Conservation (phyloP, 2,113 vertebrate species). For the Xenus cinereus region DNA sequence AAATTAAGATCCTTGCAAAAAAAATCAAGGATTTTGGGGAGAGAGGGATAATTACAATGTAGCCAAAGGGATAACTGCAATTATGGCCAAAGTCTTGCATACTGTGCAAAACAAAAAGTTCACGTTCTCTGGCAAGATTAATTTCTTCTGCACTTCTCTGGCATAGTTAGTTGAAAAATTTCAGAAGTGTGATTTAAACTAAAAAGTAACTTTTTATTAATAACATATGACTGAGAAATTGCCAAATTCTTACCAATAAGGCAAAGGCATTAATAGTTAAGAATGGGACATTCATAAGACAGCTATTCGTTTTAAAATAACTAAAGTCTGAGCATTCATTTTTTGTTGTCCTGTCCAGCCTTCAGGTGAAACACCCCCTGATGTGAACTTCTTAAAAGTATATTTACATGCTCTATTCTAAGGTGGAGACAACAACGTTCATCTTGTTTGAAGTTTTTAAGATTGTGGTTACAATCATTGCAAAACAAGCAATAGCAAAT, state of each 20-base stretch:
- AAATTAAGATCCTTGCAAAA: background rate
- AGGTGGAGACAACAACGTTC: background rate
- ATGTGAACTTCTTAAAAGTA: background rate
- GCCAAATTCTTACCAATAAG: background rate
- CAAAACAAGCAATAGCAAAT: background rate
- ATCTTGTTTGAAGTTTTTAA: background rate
- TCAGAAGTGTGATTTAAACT: background rate
- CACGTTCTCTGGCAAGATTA: background rate
- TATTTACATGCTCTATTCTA: background rate
- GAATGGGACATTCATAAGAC: background rate
- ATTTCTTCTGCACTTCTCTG: background rate
- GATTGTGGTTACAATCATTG: background rate
- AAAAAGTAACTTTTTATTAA: background rate
- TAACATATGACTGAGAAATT: background rate
- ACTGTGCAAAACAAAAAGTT: background rate
- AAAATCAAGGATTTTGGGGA: background rate
- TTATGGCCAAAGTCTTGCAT: background rate
- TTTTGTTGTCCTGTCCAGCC: background rate
- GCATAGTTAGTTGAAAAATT: background rate
- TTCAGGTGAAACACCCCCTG: background rate
- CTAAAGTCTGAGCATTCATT: background rate
- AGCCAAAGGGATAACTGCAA: background rate
- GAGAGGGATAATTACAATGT: background rate
- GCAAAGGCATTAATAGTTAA: background rate
- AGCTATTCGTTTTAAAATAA: background rate